These are phyloP conservation scores for Sphyrna mokarran DNA, from an alignment of 2,113 vertebrate genomes.

Conservation along the genomic window DNA sequence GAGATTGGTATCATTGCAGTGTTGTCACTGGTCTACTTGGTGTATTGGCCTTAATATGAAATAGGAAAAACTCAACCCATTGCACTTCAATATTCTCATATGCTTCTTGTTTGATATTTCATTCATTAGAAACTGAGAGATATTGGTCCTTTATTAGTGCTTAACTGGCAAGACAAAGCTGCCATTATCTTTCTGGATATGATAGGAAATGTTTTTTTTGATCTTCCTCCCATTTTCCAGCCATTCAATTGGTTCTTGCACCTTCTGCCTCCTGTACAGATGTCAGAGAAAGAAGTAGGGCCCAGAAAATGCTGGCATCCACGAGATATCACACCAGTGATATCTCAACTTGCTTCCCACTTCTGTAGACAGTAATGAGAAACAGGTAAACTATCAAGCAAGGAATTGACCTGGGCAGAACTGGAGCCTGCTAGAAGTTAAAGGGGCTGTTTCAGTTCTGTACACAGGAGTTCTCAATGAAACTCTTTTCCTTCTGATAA, in stretches of 20 bases:
- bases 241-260: neutral
- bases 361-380: neutral
- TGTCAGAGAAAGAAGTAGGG: neutral
- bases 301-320: neutral
- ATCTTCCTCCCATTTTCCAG: neutral
- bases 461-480: neutral
- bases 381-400: neutral
- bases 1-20: neutral
- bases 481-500: neutral
- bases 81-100: neutral
- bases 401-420: neutral
- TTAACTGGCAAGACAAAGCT: neutral
- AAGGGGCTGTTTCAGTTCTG: neutral
- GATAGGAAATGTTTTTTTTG: neutral
- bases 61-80: neutral
- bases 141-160: neutral
- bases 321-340: neutral
- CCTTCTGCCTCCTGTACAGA: neutral
- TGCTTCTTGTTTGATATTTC: neutral
- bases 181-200: neutral
- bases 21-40: neutral
- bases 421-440: neutral
- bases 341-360: neutral
- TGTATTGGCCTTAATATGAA: neutral
- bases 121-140: neutral